A percentile compares a stretch with the other conserved stretches of the same genome.
phyloP scores from a whole-genome alignment of 1,140 invertebrate species.

The Lasioglossum baleicum region DNA sequence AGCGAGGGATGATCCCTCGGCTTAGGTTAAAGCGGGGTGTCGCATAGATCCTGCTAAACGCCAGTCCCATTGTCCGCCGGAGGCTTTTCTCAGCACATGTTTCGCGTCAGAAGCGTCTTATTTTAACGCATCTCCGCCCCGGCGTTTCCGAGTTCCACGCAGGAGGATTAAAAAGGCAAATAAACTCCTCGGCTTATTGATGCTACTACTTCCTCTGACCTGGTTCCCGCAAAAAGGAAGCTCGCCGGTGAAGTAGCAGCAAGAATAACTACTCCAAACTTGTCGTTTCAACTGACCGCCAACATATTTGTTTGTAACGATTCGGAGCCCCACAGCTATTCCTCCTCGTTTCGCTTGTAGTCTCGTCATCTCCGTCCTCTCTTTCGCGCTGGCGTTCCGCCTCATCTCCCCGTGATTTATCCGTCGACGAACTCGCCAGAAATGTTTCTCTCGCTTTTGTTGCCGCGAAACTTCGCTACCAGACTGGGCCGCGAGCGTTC shows the following conservation, averaged over 20 bases:
- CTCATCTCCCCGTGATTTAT: neutral
- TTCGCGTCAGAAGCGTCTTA: neutral
- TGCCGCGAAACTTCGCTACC: conserved; percentile 10
- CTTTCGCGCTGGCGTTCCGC: neutral
- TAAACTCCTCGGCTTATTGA: neutral
- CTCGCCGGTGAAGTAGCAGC: too few relatives aligned
- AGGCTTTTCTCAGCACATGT: neutral
- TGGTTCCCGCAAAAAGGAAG: too few relatives aligned
- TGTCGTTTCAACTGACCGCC: too few relatives aligned
- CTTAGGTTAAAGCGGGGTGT: too few relatives aligned
- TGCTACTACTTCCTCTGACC: neutral
- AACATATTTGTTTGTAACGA: conserved; percentile 11
- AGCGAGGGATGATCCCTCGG: too few relatives aligned
- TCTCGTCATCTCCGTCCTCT: neutral
- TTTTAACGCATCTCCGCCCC: neutral
- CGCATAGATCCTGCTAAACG: too few relatives aligned
- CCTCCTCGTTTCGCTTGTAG: neutral
- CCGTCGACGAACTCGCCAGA: conserved; percentile 14
- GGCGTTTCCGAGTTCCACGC: neutral
- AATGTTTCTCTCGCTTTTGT: conserved; percentile 9
- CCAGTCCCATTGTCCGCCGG: neutral
- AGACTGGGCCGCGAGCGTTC: neutral
- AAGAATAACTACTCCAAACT: neutral
- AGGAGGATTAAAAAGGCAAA: neutral
- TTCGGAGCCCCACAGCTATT: neutral